Evolutionary conservation across 2,113 vertebrate species (phyloP), one percentile per base, ranked within the genome.

Genomic region (Phalacrocorax carbo): DNA sequence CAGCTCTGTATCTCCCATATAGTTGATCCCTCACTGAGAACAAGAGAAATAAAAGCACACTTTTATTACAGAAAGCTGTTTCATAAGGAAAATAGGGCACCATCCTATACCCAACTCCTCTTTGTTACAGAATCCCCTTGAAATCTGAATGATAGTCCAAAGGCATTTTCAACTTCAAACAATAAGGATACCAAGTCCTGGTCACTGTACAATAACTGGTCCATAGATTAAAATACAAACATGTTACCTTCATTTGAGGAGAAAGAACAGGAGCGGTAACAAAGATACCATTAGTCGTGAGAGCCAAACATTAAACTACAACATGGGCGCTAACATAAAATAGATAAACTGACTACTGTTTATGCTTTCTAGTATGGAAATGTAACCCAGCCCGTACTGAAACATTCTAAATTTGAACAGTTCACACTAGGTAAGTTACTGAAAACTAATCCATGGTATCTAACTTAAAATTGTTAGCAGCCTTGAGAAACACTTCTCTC

Each of bases 321-420:
- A 18, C 40, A 61, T 11, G 20, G 13, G 29, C 44, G 21, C 18
- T n/a, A 3, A 79, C 30, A 64, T 10, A 42, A 87, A 82, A n/a
- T 0, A 51, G 7, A 30, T 20, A 25, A 3, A 13, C 4, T 51
- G 17, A 11, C 10, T 38, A 15, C 10, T 77, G 30, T 17, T 30
- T 16, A 34, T 48, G 29, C 13, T n/a, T 81, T 23, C 46, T 44
- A 2, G 27, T 21, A 6, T 1, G 17, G 40, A 80, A 75, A 40
- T 30, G 49, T 0, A 83, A 48, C 17, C 22, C 54, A 51, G 48
- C 49, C 34, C 13, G 2, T 0, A 42, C 5, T 71, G 20, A 80
- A 82, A 84, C 11, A 30, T 5, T 40, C 21, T 40, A 15, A 6
- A 66, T 27, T 3, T 20, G 4, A 38, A 26, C 27, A 18, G 12